Evolutionary conservation across 2,888 invertebrate species (phyloP).

Genomic region (Tiliacea aurago): DNA sequence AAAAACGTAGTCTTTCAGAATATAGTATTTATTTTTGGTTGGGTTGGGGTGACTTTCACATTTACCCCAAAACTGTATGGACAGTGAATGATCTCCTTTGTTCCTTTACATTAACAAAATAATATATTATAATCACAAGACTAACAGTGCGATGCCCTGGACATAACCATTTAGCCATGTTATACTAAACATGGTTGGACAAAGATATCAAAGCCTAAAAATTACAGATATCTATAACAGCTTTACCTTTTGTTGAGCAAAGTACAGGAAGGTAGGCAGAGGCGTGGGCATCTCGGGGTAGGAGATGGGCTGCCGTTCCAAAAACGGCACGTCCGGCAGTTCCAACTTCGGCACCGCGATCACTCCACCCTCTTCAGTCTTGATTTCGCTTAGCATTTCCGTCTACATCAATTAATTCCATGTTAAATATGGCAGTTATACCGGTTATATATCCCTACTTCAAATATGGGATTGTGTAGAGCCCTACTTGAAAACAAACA

Average conservation of each 20-base stretch:
- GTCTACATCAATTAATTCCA: conserved; percentile 61
- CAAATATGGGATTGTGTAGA: not conserved
- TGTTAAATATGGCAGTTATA: not conserved
- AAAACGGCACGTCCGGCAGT: conserved; percentile 91
- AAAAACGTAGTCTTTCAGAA: too few species aligned
- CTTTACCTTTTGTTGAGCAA: conserved; percentile 92
- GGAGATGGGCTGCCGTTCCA: conserved; percentile 87
- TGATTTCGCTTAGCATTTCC: conserved; percentile 82
- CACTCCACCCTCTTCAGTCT: conserved; percentile 86
- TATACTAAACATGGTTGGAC: too few species aligned
- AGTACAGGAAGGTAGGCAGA: conserved; percentile 93
- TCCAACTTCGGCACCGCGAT: conserved; percentile 70
- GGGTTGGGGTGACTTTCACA: too few species aligned
- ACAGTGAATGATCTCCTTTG: too few species aligned
- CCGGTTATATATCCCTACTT: not conserved
- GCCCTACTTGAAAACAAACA: not conserved
- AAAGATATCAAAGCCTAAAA: too few species aligned
- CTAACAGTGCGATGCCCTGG: too few species aligned
- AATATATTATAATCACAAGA: too few species aligned
- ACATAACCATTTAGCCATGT: too few species aligned
- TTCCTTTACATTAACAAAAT: too few species aligned
- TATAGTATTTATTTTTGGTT: too few species aligned
- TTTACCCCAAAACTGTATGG: too few species aligned
- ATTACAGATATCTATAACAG: not conserved
- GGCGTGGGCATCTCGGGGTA: conserved; percentile 90